Conservation (phyloP, 2,797 vertebrate genomes). For the Myotis daubentonii region DNA sequence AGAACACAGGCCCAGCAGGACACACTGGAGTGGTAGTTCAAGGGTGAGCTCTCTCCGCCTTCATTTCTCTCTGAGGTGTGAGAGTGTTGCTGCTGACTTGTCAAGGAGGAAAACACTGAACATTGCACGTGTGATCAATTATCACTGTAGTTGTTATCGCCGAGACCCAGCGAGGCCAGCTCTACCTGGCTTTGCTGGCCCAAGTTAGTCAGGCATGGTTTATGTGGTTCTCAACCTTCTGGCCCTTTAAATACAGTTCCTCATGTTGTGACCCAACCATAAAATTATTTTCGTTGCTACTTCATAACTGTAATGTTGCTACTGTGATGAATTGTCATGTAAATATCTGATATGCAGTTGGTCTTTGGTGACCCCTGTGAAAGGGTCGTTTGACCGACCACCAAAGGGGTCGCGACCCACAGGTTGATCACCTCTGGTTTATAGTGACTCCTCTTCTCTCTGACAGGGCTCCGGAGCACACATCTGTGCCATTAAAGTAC, state of each 20-base stretch:
- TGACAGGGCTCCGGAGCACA: background rate
- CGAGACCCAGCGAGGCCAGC: background rate
- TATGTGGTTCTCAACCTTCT: no score
- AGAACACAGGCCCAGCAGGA: background rate
- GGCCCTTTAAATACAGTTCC: no score
- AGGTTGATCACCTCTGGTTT: no score
- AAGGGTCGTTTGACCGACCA: no score
- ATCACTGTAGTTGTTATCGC: background rate
- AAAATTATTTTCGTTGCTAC: no score
- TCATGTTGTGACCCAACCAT: no score
- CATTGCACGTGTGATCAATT: constrained; percentile 56
- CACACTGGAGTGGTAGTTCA: background rate
- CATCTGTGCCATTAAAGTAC: background rate
- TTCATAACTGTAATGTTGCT: no score
- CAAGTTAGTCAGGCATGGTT: background rate
- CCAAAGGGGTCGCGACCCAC: no score
- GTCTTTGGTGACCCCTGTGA: no score
- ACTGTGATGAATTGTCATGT: no score
- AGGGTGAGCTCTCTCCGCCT: background rate
- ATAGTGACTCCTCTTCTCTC: background rate
- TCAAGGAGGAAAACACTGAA: constrained; percentile 27
- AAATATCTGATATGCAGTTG: no score
- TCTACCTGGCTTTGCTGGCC: background rate
- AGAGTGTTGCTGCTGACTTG: background rate
- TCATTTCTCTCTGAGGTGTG: constrained; percentile 24